Evolutionary conservation across 2,888 invertebrate genomes (phyloP).

Genomic region (Augiades crinisus): DNA sequence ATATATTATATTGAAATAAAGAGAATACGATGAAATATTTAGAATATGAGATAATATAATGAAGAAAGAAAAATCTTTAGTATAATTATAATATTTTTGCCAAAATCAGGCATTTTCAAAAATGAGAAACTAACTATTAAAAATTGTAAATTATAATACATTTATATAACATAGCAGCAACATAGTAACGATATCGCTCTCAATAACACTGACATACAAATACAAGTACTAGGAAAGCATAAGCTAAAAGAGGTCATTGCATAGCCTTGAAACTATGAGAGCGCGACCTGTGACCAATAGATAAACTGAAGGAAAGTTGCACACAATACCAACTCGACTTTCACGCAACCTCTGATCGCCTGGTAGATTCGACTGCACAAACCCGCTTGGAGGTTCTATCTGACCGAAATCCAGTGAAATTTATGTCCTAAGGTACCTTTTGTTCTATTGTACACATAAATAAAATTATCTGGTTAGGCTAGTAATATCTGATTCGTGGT

Average conservation of each 20-base stretch:
- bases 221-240: slow-evolving; percentile 51
- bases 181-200: too few species aligned
- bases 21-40: too few species aligned
- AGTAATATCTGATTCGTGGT: slow-evolving; percentile 17
- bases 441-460: slow-evolving; percentile 26
- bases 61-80: too few species aligned
- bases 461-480: slow-evolving; percentile 22
- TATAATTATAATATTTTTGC: too few species aligned
- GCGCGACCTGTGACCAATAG: slow-evolving; percentile 35
- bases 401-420: slow-evolving; percentile 27
- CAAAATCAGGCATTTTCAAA: too few species aligned
- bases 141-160: too few species aligned
- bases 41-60: too few species aligned
- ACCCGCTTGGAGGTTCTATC: slow-evolving; percentile 17
- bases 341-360: slow-evolving; percentile 53
- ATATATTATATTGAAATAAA: too few species aligned
- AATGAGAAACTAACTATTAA: too few species aligned
- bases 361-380: slow-evolving; percentile 41
- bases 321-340: slow-evolving; percentile 51
- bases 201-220: not conserved
- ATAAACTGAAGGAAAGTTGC: slow-evolving; percentile 50
- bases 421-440: slow-evolving; percentile 25
- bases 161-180: too few species aligned
- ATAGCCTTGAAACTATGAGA: slow-evolving; percentile 35
- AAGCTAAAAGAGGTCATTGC: slow-evolving; percentile 53